Percentiles rank a stretch among this genome's conserved stretches.
Conservation (phyloP, 2,888 invertebrate genomes). For the Aproaerema taeniolella region DNA sequence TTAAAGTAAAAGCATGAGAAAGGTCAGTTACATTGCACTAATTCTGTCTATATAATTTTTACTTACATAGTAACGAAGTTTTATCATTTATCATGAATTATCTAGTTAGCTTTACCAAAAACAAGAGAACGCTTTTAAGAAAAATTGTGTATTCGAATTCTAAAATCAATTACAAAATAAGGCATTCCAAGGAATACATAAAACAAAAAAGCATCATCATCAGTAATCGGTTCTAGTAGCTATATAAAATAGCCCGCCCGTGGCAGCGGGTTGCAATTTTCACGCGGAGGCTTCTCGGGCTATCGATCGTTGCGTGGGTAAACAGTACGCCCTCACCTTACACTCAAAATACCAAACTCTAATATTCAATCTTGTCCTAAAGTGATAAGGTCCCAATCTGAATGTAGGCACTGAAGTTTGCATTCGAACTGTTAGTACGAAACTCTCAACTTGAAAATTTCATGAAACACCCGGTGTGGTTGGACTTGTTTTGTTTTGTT, state of each 20-base stretch:
- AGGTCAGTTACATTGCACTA: too few relatives aligned
- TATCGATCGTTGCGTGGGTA: constrained; percentile 72
- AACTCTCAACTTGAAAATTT: constrained; percentile 8
- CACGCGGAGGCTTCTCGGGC: constrained; percentile 57
- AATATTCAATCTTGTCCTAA: constrained; percentile 11
- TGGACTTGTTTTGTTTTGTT: constrained; percentile 1
- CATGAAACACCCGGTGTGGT: constrained; percentile 7
- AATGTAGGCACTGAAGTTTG: constrained; percentile 1
- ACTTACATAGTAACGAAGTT: too few relatives aligned
- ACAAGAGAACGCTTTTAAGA: too few relatives aligned
- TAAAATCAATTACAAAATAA: too few relatives aligned
- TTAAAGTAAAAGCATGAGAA: too few relatives aligned
- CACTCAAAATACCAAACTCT: constrained; percentile 17
- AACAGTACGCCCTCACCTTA: constrained; percentile 63
- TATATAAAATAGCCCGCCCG: too few relatives aligned
- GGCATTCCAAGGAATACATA: too few relatives aligned
- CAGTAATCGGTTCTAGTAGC: constrained; percentile 41
- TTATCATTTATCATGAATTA: too few relatives aligned
- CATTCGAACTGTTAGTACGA: constrained; percentile 7
- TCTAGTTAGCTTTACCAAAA: too few relatives aligned
- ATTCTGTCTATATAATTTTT: too few relatives aligned
- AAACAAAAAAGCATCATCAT: neutral
- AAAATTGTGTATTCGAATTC: too few relatives aligned
- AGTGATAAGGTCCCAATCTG: constrained; percentile 9
- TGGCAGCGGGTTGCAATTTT: constrained; percentile 65